Base-by-base conservation (phyloP, 2,888 invertebrate genomes). In the Xanthorhoe spadicearia region DNA sequence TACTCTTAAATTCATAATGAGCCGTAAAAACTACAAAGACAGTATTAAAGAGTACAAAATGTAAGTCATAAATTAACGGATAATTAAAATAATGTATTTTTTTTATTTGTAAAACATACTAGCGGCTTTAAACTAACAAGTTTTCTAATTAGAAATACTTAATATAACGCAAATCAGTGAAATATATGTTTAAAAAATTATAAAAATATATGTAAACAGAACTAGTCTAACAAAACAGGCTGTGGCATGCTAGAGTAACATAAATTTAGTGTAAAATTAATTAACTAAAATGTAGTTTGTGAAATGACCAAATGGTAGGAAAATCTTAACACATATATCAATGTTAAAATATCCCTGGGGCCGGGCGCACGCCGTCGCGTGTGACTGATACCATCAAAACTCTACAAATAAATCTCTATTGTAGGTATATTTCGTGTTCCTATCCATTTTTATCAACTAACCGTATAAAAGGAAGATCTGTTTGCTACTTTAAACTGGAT, bases 171-270 rank as follows among this genome's bases (percentile, higher is more conserved):
- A 35, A 35, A 54, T 49, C 46, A 19, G 46, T 61, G n/a, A n/a
- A 57, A 28, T 7, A 32, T n/a, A 38, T 18, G n/a, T 59, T 8
- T 52, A 28, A 53, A 50, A 28, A 46, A 48, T 7, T 43, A 13
- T 38, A 38, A 43, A 61, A 43, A 49, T 50, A 3, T 57, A 23
- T 55, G 15, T 61, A 57, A 55, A 23, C 54, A 32, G 38, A 61
- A 62, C 58, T 69, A 70, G 70, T 66, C 62, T 68, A 65, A 71
- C 67, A 72, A 66, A 64, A 51, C 72, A 64, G 72, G 71, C 68
- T 72, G 69, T 73, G 72, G 52, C 71, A 61, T 66, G 66, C 48
- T 71, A 71, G 64, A 64, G 43, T 66, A 66, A 48, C 56, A 64
- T 66, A 59, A 68, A 18, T n/a, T 38, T 68, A 60, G 60, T 57